Conservation (phyloP, 2,113 vertebrate species). For the Tenebrosternarchus preto region DNA sequence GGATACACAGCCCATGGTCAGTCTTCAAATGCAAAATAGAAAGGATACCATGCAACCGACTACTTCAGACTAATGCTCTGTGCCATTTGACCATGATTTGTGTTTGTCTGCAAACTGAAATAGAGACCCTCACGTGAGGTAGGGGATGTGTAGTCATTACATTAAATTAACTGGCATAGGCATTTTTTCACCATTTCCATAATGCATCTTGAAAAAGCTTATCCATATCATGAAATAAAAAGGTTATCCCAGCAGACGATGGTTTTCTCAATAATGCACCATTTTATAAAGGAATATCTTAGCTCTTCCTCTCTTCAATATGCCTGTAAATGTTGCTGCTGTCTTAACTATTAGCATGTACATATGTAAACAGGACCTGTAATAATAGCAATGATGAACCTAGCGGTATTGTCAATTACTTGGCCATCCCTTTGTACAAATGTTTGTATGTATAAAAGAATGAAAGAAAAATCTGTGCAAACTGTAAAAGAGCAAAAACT, state of each 20-base stretch:
- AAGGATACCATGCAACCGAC: constrained; percentile 22
- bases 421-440: constrained; percentile 91
- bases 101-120: constrained; percentile 1
- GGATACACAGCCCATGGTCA: constrained; percentile 52
- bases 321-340: constrained; percentile 78
- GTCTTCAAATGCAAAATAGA: constrained; percentile 16
- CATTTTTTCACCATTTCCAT: constrained; percentile 6
- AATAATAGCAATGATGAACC: constrained; percentile 80
- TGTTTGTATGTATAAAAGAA: constrained; percentile 79
- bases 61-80: constrained; percentile 19
- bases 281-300: constrained; percentile 54
- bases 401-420: constrained; percentile 83
- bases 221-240: constrained; percentile 6
- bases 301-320: constrained; percentile 54
- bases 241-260: neutral
- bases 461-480: constrained; percentile 71
- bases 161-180: neutral
- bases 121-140: neutral
- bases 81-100: constrained; percentile 1
- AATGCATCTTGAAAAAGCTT: constrained; percentile 16
- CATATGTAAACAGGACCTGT: constrained; percentile 91
- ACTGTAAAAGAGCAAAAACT: constrained; percentile 72
- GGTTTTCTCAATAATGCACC: constrained; percentile 37
- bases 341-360: constrained; percentile 81
- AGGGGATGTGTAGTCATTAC: neutral